Conservation (phyloP, 2,797 vertebrate species). For the Micromesistius poutassou region DNA sequence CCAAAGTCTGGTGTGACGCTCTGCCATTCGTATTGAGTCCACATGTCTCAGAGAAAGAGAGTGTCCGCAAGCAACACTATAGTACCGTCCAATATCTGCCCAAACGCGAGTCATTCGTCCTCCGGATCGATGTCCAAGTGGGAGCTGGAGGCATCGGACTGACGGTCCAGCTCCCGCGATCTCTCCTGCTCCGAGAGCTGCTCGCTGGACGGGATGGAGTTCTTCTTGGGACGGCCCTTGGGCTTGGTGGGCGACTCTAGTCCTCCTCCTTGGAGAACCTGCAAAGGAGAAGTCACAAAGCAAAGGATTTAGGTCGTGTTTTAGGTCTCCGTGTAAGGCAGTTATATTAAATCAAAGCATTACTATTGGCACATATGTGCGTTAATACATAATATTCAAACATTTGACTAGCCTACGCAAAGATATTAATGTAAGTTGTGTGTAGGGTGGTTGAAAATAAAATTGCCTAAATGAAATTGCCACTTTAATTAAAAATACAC, state of each 20-base stretch:
- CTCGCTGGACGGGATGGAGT: conserved; percentile 94
- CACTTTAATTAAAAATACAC: not conserved
- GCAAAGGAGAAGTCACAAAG: not conserved
- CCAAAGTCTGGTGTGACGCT: not conserved
- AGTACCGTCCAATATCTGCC: not conserved
- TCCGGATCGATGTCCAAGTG: conserved; percentile 73
- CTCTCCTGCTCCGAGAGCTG: conserved; percentile 92
- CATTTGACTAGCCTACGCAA: not conserved
- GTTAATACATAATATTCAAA: not conserved
- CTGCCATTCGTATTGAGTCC: not conserved
- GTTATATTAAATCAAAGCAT: not conserved
- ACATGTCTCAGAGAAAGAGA: not conserved
- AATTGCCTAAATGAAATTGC: not conserved
- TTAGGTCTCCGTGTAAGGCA: not conserved
- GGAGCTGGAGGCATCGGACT: conserved; percentile 69
- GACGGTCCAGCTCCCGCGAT: conserved; percentile 76
- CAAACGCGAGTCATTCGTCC: conserved; percentile 76
- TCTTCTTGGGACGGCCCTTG: conserved; percentile 97
- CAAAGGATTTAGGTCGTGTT: not conserved
- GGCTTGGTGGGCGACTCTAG: conserved; percentile 97
- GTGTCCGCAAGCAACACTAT: not conserved
- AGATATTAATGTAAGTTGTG: not conserved
- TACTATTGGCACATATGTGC: not conserved
- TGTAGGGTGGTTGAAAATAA: not conserved
- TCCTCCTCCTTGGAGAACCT: conserved; percentile 95